Evolutionary conservation across 2,797 vertebrate species (phyloP), one percentile per base, ranked within the genome.

Genomic region (Ibycter americanus): DNA sequence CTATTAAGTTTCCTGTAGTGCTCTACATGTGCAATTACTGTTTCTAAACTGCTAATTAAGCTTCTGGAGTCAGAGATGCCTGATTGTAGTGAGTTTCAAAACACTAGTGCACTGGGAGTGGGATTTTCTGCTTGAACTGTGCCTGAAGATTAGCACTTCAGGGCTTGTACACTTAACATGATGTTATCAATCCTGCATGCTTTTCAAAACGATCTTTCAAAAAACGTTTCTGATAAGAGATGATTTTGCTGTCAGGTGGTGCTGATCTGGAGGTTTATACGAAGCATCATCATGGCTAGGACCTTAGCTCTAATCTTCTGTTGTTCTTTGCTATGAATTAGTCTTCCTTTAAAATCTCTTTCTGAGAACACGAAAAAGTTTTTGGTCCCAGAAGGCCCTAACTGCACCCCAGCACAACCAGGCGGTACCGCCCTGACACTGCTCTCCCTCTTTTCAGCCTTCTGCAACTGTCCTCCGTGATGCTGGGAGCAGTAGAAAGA

Each of bases 41-140:
- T 88, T 96, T 92, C 93, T 93, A 77, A 92, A 90, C 71, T 83
- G 44, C 80, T 86, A 77, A 96, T 92, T 93, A 92, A 90, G 77
- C 68, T 96, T 95, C 89, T 63, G 65, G 84, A 93, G 86, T 56
- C 58, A 85, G 46, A 65, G 59, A 73, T 80, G 76, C 42, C 77
- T 61, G 76, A 88, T 83, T 80, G 65, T 56, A 65, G 83, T 54
- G 71, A 88, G 71, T 92, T 94, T 92, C 67, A 90, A 93, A 92
- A 95, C 72, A 86, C 63, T 83, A 68, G n/a, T 79, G 63, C 67
- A 68, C 79, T 40, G 58, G 46, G 79, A 93, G 58, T 0, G 1
- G 46, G 59, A 72, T 93, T 92, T 90, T 88, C 67, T 92, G 58
- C 71, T 92, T 85, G 76, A 92, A 83, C 36, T 68, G 29, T 36